phyloP scores from a whole-genome alignment of 92 coral and sea anemone species.

The Bergia sp. region DNA sequence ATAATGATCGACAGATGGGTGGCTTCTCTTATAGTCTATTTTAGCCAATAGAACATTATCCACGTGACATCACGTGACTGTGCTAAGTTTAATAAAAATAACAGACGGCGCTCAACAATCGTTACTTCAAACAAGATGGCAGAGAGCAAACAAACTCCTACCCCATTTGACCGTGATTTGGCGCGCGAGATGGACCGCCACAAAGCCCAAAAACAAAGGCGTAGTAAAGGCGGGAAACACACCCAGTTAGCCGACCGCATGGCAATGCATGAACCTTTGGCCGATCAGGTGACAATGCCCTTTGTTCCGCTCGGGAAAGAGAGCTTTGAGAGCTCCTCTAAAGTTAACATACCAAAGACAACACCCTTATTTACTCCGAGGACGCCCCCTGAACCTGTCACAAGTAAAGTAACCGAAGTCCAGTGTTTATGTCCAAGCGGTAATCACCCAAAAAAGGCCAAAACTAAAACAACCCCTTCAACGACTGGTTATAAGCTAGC shows the following conservation, averaged over 20 bases:
- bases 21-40: conserved; percentile 21
- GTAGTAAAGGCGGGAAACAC: conserved; percentile 39
- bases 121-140: conserved; percentile 36
- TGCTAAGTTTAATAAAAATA: conserved; percentile 15
- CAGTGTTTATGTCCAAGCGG: conserved; percentile 35
- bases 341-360: conserved; percentile 29
- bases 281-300: conserved; percentile 38
- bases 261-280: conserved; percentile 33
- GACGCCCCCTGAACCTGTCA: conserved; percentile 37
- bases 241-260: conserved; percentile 36
- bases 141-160: conserved; percentile 34
- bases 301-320: conserved; percentile 33
- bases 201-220: conserved; percentile 34
- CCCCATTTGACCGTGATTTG: conserved; percentile 39
- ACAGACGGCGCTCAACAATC: conserved; percentile 34
- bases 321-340: conserved; percentile 33
- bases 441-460: conserved; percentile 30
- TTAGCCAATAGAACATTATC: conserved; percentile 17
- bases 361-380: conserved; percentile 33
- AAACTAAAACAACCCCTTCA: conserved; percentile 29
- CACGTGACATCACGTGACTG: conserved; percentile 23
- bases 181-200: conserved; percentile 39
- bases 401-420: conserved; percentile 32
- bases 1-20: conserved; percentile 14
- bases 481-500: conserved; percentile 32